Percentiles rank a stretch among this genome's conserved stretches.
phyloP scores from a whole-genome alignment of 2,113 vertebrate species.

The Trogon melanurus region DNA sequence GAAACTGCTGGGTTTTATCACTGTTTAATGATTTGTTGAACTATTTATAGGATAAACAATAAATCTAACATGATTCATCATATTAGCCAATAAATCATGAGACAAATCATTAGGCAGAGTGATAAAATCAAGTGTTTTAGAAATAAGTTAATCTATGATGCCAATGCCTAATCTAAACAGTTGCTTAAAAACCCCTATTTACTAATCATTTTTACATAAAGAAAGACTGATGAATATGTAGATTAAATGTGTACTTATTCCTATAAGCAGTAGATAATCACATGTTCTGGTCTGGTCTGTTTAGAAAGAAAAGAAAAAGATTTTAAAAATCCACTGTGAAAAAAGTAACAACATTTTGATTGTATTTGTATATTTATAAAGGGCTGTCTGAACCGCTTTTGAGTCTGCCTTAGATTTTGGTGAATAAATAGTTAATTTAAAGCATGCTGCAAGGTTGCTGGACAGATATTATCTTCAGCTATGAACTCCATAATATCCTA shows the following conservation, averaged over 20 bases:
- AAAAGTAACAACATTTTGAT: neutral
- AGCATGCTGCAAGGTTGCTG: conserved; percentile 37
- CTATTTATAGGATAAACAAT: conserved; percentile 84
- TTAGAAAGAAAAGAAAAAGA: neutral
- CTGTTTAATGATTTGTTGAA: conserved; percentile 81
- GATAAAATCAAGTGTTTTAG: conserved; percentile 88
- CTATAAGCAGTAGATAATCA: conserved; percentile 71
- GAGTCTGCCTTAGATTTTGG: neutral
- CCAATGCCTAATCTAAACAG: conserved; percentile 83
- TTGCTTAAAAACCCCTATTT: conserved; percentile 82
- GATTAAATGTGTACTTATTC: conserved; percentile 80
- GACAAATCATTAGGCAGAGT: conserved; percentile 85
- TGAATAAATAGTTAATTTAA: conserved; percentile 71
- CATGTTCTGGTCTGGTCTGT: conserved; percentile 41
- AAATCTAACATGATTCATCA: conserved; percentile 83
- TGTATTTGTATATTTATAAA: neutral
- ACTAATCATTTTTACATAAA: conserved; percentile 84
- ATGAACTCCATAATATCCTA: conserved; percentile 71
- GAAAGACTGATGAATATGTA: conserved; percentile 82
- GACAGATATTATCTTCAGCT: conserved; percentile 54
- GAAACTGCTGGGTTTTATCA: conserved; percentile 70
- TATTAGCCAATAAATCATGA: conserved; percentile 85
- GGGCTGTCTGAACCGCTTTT: neutral
- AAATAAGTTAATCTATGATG: conserved; percentile 86
- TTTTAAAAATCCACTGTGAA: neutral